Percentiles rank a stretch among this genome's conserved stretches.
Conservation (phyloP, 2,888 invertebrate genomes). For the Pardosa pseudoannulata region DNA sequence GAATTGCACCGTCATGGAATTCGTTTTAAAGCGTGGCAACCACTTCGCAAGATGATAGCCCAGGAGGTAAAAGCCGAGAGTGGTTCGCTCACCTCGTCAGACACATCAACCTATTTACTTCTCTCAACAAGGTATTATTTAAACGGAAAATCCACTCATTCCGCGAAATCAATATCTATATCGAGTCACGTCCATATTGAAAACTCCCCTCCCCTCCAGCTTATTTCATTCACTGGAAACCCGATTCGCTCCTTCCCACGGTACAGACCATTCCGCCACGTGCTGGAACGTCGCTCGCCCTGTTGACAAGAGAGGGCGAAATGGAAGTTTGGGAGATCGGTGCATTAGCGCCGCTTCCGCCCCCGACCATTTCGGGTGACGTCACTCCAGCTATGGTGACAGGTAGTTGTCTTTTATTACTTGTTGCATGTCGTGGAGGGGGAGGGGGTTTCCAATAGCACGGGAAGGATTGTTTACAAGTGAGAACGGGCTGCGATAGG, state of each 20-base stretch:
- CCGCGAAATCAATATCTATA: not conserved
- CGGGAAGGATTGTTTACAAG: not conserved
- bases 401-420: slow-evolving; percentile 37
- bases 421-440: slow-evolving; percentile 34
- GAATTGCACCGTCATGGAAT: too few species aligned
- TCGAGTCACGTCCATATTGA: slow-evolving; percentile 11
- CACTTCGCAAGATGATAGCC: too few species aligned
- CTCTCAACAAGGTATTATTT: not conserved
- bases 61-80: too few species aligned
- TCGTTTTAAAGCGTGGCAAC: too few species aligned
- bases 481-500: too few species aligned
- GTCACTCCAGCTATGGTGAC: slow-evolving; percentile 42
- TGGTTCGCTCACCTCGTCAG: too few species aligned
- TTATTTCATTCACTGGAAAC: slow-evolving; percentile 37
- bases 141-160: not conserved
- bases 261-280: slow-evolving; percentile 42
- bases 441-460: not conserved
- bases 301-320: slow-evolving; percentile 41
- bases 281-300: slow-evolving; percentile 16
- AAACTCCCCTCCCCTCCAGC: not conserved
- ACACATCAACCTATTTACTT: slow-evolving; percentile 12
- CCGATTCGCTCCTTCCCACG: slow-evolving; percentile 57
- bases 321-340: slow-evolving; percentile 23
- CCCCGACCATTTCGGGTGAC: slow-evolving; percentile 22
- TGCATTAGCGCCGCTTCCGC: slow-evolving; percentile 5